These are phyloP conservation scores for Cephonodes hylas DNA, from an alignment of 2,888 invertebrate species.

Conservation along the genomic window DNA sequence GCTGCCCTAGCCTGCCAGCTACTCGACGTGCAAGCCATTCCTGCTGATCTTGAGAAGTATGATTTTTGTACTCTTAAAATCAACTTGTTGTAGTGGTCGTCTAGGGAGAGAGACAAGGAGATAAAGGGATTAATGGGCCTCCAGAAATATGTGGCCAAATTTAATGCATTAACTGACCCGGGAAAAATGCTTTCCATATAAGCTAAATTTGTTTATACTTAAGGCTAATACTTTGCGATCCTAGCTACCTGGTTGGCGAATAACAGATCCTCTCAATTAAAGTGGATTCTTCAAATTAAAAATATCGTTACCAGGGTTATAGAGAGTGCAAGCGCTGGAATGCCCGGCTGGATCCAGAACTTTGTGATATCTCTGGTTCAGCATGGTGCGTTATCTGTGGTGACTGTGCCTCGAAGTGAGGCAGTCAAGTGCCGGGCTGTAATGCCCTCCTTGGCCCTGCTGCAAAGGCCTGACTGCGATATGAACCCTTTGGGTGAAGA, in stretches of 20 bases:
- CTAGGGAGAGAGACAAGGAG: background rate
- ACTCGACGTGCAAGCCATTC: slow-evolving; percentile 82
- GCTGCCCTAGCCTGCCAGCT: slow-evolving; percentile 84
- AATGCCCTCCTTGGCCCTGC: slow-evolving; percentile 41
- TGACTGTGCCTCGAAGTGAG: slow-evolving; percentile 51
- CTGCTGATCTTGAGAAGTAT: slow-evolving; percentile 83
- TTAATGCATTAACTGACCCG: too few species aligned
- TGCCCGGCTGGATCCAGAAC: slow-evolving; percentile 86
- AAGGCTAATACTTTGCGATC: too few species aligned
- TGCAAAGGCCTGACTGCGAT: slow-evolving; percentile 30
- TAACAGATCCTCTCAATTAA: background rate
- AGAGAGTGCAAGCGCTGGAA: slow-evolving; percentile 82
- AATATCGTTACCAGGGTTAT: slow-evolving; percentile 63
- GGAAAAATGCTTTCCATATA: too few species aligned
- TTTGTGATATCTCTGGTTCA: slow-evolving; percentile 82
- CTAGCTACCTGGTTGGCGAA: too few species aligned
- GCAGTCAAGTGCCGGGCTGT: slow-evolving; percentile 49
- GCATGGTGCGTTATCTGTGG: slow-evolving; percentile 70
- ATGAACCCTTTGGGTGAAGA: slow-evolving; percentile 16
- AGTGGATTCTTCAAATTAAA: background rate
- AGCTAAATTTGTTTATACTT: too few species aligned
- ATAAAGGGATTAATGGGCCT: too few species aligned
- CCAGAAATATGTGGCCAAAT: too few species aligned
- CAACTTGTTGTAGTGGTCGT: too few species aligned
- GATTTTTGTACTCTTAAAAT: background rate